Base-by-base conservation (phyloP, 2,888 invertebrate species). In the Stenotaenia linearis region DNA sequence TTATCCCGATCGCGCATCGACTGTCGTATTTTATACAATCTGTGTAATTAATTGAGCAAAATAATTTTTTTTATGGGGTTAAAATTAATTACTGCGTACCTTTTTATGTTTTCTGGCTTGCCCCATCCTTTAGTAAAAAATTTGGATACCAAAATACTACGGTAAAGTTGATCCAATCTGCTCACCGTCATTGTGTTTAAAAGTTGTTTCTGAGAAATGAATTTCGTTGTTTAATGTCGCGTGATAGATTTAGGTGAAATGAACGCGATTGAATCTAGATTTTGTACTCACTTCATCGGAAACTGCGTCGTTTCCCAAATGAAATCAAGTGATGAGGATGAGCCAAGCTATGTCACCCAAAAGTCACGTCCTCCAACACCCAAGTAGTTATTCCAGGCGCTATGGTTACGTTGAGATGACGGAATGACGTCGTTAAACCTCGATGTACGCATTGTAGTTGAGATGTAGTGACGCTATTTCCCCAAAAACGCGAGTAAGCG, bases 101-200 rank as follows among this genome's bases (percentile, higher is more conserved):
- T 92, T 87, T 92, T 91, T 80, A 98, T 89, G 86, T 94, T 93
- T 84, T 96, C 94, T 28, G 97, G 95, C 85, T 93, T 92, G 6
- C 98, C 98, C 98, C 98, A 98, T 84, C 97, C 97, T 89, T 95
- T 95, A 0, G 93, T 94, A 85, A 98, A 98, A 86, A 97, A 96
- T 87, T 93, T 94, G 0, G 95, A 93, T 80, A 96, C 88, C 80
- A 97, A 89, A 85, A 97, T 90, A 85, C 93, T 92, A 83, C 97
- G 90, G 86, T 96, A 97, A 78, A 88, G 83, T 80, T 86, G 84
- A 83, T 88, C 88, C 77, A 88, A 82, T 78, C 83, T 84, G 82
- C 87, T 88, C 83, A 85, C 78, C 32, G 78, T 25, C 78, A 78
- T 78, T 21, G 18, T 30, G 10, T 77, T 37, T 25, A 10, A n/a